Percentiles rank a stretch among this genome's conserved stretches.
phyloP scores from a whole-genome alignment of 2,113 vertebrate species.

The Sapayoa aenigma region DNA sequence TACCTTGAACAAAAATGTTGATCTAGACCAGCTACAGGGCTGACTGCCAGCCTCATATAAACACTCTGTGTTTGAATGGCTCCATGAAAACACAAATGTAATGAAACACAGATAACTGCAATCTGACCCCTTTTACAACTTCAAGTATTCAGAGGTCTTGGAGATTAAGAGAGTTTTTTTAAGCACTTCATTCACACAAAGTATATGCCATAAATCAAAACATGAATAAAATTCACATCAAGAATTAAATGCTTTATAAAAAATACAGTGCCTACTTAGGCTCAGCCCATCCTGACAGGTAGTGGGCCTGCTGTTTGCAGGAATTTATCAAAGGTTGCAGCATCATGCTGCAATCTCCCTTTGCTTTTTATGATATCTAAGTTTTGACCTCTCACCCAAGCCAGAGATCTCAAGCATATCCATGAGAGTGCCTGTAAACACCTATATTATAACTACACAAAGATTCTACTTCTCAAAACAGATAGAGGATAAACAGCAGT shows the following conservation, averaged over 20 bases:
- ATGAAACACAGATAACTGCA: background rate
- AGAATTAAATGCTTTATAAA: background rate
- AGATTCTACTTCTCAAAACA: background rate
- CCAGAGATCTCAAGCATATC: background rate
- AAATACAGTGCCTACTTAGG: background rate
- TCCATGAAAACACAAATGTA: background rate
- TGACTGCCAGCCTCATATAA: background rate
- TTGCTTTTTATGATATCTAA: background rate
- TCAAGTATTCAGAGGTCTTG: background rate
- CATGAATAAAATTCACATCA: background rate
- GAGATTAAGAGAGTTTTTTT: background rate
- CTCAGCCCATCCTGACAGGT: background rate
- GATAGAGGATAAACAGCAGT: background rate
- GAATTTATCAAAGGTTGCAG: background rate
- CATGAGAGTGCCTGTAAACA: background rate
- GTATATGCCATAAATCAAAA: background rate
- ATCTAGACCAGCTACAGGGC: background rate
- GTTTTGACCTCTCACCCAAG: background rate
- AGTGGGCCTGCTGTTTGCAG: background rate
- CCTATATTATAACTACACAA: background rate
- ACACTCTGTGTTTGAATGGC: background rate
- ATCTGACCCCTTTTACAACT: background rate
- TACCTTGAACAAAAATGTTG: background rate
- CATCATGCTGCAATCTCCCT: background rate
- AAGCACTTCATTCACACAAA: background rate